These are phyloP conservation scores for Rhinella marina DNA, from an alignment of 2,797 vertebrate species.

Conservation along the genomic window DNA sequence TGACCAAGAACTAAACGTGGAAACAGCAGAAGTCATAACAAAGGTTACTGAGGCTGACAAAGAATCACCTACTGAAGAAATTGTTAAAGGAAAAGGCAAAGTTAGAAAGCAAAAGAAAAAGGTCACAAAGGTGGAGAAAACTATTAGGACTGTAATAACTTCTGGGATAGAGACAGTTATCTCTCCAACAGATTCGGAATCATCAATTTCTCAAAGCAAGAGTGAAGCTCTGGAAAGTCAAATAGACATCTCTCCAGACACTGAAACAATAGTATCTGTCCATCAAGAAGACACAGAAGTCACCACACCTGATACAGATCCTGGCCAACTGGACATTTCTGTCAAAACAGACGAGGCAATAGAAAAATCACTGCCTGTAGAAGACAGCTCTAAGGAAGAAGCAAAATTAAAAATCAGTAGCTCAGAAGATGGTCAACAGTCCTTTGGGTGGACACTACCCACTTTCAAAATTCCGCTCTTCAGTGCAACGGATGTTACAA, in stretches of 20 bases:
- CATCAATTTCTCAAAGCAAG: not conserved
- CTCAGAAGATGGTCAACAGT: not conserved
- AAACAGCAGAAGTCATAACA: slow-evolving; percentile 13
- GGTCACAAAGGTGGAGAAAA: slow-evolving; percentile 42
- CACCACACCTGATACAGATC: slow-evolving; percentile 10
- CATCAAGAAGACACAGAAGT: not conserved
- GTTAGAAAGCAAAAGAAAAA: slow-evolving; percentile 29
- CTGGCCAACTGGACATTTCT: not conserved
- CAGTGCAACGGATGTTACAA: not conserved
- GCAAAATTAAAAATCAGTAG: too few relatives aligned
- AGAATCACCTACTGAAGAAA: slow-evolving; percentile 6
- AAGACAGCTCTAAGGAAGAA: not conserved
- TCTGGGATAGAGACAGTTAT: not conserved
- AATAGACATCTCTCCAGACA: not conserved
- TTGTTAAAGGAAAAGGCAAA: not conserved
- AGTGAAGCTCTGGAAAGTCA: not conserved
- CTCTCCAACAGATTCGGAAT: not conserved
- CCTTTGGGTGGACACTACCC: not conserved
- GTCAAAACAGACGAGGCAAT: not conserved
- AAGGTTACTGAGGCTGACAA: not conserved
- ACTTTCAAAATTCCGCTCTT: not conserved
- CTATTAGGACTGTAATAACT: not conserved
- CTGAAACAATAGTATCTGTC: not conserved
- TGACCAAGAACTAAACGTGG: not conserved
- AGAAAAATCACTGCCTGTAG: not conserved